These are phyloP conservation scores for Drosophila neocordata DNA, from an alignment of 1,140 invertebrate species.

Conservation along the genomic window DNA sequence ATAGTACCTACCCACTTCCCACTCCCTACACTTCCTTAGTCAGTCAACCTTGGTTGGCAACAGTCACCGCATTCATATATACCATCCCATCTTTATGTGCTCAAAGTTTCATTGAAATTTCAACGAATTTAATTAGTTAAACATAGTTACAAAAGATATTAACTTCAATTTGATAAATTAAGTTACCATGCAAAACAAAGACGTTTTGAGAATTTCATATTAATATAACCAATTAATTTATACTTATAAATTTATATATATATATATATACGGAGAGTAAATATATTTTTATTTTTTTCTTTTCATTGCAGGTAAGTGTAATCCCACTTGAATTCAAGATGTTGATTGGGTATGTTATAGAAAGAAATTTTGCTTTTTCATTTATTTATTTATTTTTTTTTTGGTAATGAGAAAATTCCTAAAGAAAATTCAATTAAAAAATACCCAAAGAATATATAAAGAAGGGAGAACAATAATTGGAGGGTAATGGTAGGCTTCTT, in stretches of 20 bases:
- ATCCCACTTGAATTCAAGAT: not conserved
- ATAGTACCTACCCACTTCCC: too few relatives aligned
- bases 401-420: not conserved
- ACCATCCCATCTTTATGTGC: not conserved
- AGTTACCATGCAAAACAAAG: not conserved
- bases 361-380: not conserved
- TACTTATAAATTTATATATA: too few relatives aligned
- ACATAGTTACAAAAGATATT: not conserved
- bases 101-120: conserved; percentile 5
- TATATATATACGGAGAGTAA: not conserved
- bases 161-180: not conserved
- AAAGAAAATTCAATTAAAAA: conserved; percentile 12
- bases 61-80: not conserved
- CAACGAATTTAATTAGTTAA: conserved; percentile 6
- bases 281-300: not conserved
- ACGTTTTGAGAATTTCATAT: not conserved
- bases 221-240: conserved; percentile 1
- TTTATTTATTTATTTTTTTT: not conserved
- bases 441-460: too few relatives aligned
- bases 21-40: not conserved
- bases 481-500: conserved; percentile 5
- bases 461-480: conserved; percentile 20
- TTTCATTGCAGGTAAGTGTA: conserved; percentile 42
- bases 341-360: not conserved
- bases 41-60: conserved; percentile 14